phyloP scores from a whole-genome alignment of 2,113 vertebrate genomes.

The Rynchops niger region DNA sequence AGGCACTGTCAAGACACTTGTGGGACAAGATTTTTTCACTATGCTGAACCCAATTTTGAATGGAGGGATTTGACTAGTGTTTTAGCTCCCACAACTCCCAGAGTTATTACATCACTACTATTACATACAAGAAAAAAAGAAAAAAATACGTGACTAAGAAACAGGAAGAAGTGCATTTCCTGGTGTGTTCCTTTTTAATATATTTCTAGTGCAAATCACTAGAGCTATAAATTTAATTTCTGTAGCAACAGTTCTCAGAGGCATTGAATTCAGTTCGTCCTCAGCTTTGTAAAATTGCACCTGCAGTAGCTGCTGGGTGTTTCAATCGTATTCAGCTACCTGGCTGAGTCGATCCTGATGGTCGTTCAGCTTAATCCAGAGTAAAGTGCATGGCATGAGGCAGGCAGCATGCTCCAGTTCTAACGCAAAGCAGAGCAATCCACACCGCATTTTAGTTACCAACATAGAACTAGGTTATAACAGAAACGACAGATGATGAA shows the following conservation, averaged over 20 bases:
- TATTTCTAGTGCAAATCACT: neutral
- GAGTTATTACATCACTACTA: neutral
- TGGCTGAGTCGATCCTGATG: neutral
- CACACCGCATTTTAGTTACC: neutral
- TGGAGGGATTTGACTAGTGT: neutral
- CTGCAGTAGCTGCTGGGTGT: neutral
- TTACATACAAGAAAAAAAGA: neutral
- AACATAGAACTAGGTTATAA: neutral
- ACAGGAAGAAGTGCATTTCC: neutral
- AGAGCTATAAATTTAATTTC: neutral
- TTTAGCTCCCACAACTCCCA: neutral
- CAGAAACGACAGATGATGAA: neutral
- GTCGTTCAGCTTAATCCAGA: neutral
- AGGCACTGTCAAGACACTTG: neutral
- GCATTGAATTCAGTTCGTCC: neutral
- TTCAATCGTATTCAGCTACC: neutral
- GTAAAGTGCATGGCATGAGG: neutral
- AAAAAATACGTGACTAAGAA: neutral
- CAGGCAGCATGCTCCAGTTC: neutral
- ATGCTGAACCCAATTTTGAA: neutral
- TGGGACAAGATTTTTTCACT: neutral
- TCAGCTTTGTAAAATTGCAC: neutral
- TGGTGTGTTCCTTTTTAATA: neutral
- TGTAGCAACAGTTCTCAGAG: neutral
- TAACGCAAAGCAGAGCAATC: neutral